Conservation (phyloP, 1,140 invertebrate species). For the Drosophila pseudoobscura region DNA sequence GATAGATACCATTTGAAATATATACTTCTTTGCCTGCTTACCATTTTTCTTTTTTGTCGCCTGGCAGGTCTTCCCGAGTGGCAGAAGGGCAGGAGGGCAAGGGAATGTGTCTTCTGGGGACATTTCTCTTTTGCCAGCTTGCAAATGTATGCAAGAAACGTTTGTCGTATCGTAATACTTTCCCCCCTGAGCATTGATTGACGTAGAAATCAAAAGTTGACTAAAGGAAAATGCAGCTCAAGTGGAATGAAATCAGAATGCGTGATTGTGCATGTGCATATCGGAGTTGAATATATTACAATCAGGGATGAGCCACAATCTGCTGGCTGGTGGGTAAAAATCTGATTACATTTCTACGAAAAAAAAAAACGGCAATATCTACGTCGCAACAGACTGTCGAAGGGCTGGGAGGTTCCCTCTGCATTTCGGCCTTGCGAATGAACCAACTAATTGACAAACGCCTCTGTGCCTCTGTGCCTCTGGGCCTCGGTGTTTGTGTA, state of each 20-base stretch:
- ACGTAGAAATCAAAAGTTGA: constrained; percentile 40
- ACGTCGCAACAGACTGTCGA: constrained; percentile 1
- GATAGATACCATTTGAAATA: constrained; percentile 15
- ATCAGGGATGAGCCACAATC: neutral
- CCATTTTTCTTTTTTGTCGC: neutral
- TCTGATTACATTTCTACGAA: constrained; percentile 3
- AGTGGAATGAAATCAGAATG: constrained; percentile 22
- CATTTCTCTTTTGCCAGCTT: constrained; percentile 7
- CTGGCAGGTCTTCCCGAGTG: too few relatives aligned
- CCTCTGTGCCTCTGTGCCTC: neutral
- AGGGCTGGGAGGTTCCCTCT: neutral
- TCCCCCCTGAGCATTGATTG: constrained; percentile 25
- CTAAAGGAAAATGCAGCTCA: constrained; percentile 6
- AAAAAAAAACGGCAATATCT: constrained; percentile 11
- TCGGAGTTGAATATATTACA: neutral
- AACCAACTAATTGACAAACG: constrained; percentile 66
- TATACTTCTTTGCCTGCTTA: constrained; percentile 15
- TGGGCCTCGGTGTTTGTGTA: neutral
- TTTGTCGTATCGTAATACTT: constrained; percentile 6
- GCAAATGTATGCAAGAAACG: constrained; percentile 19
- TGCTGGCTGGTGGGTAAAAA: neutral
- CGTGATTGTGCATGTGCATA: constrained; percentile 16
- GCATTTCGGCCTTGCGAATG: constrained; percentile 33
- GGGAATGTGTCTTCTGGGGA: neutral
- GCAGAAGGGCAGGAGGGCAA: too few relatives aligned